A percentile compares a stretch with the other conserved stretches of the same genome.
Evolutionary conservation across 2,797 vertebrate species (phyloP).

Genomic region (Valencia hispanica): DNA sequence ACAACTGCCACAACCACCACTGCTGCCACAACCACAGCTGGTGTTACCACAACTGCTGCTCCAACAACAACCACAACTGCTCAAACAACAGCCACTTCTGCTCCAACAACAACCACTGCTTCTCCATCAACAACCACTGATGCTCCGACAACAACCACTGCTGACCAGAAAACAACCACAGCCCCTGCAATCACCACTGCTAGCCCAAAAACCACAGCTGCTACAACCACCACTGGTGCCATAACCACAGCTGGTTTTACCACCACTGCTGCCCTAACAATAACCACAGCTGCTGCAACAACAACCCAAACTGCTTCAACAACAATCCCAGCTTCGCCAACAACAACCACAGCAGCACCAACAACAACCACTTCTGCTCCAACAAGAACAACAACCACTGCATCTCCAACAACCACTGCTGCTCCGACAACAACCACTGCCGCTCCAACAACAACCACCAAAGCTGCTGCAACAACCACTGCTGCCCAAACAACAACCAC

Average conservation of each 20-base stretch:
- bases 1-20: too few relatives aligned
- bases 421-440: too few relatives aligned
- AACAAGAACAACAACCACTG: background rate
- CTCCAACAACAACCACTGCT: too few relatives aligned
- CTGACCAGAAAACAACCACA: too few relatives aligned
- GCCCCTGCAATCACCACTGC: background rate
- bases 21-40: too few relatives aligned
- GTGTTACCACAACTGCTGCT: too few relatives aligned
- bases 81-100: too few relatives aligned
- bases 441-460: too few relatives aligned
- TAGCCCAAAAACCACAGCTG: background rate
- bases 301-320: fast-evolving
- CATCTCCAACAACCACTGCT: too few relatives aligned
- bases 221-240: background rate
- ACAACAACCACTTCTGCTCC: background rate
- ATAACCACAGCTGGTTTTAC: background rate
- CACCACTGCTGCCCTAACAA: too few relatives aligned
- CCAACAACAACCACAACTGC: background rate
- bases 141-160: fast-evolving
- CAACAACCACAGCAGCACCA: background rate
- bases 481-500: background rate
- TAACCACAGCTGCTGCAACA: background rate
- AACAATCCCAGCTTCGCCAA: background rate
- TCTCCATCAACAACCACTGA: background rate
- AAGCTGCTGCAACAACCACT: background rate